A percentile compares a stretch with the other conserved stretches of the same genome.
Evolutionary conservation across 2,113 vertebrate species (phyloP).

Genomic region (Syrrhaptes paradoxus): DNA sequence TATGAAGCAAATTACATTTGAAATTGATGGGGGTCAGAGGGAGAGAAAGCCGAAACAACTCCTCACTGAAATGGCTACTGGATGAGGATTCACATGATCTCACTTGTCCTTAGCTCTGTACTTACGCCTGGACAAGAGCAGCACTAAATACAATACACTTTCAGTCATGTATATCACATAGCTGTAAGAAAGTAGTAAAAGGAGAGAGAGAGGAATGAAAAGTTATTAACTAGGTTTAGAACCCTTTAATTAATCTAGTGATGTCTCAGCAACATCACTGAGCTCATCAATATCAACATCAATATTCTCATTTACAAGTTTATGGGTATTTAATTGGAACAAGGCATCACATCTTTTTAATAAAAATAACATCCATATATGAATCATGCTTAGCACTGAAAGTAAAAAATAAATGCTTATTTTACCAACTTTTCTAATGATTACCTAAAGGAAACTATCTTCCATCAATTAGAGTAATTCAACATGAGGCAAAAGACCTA

Average conservation of each 20-base stretch:
- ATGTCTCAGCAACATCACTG: neutral
- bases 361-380: neutral
- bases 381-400: neutral
- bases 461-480: neutral
- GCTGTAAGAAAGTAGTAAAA: neutral
- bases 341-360: neutral
- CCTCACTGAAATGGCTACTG: neutral
- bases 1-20: neutral
- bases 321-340: neutral
- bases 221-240: neutral
- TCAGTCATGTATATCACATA: neutral
- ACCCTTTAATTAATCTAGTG: neutral
- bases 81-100: neutral
- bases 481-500: neutral
- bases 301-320: neutral
- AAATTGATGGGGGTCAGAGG: accelerated
- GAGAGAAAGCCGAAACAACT: neutral
- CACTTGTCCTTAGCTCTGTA: neutral
- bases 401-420: neutral
- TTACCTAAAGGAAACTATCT: neutral
- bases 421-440: neutral
- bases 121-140: neutral
- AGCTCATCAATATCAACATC: conserved; percentile 6
- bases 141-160: neutral
- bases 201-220: neutral